phyloP scores from a whole-genome alignment of 2,113 vertebrate species.

The Otis tarda region DNA sequence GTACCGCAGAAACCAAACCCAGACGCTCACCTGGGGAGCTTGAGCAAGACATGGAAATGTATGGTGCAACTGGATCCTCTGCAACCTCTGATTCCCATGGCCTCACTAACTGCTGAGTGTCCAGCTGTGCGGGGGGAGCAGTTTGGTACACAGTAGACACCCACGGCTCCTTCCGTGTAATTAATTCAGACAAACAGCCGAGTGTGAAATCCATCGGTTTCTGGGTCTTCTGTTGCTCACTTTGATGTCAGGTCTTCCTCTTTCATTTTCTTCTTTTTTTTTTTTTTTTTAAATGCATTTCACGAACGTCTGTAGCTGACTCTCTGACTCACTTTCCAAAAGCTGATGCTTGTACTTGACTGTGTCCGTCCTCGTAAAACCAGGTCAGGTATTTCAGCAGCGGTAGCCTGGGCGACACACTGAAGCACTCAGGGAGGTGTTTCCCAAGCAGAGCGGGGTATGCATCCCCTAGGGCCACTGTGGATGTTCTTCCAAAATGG shows the following conservation, averaged over 20 bases:
- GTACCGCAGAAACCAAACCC: constrained; percentile 38
- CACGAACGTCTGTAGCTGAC: background rate
- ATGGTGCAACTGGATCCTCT: constrained; percentile 28
- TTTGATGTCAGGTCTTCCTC: constrained; percentile 12
- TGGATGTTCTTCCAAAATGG: background rate
- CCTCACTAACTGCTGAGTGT: background rate
- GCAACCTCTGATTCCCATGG: background rate
- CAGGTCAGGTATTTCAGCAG: background rate
- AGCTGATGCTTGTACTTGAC: background rate
- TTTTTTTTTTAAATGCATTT: background rate
- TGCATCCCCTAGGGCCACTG: background rate
- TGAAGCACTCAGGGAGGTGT: background rate
- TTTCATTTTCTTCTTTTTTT: background rate
- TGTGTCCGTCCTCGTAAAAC: background rate
- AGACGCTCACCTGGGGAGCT: constrained; percentile 48
- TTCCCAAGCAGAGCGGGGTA: background rate
- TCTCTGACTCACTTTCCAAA: constrained; percentile 1
- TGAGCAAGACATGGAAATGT: constrained; percentile 22
- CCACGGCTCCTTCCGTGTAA: background rate
- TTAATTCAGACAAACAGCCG: background rate
- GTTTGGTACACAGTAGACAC: background rate
- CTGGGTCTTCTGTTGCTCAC: background rate
- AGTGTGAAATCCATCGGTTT: constrained; percentile 18
- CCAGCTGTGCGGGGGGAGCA: background rate
- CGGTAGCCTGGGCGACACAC: background rate